These are phyloP conservation scores for Mimachlamys varia DNA, from an alignment of 2,888 invertebrate species.

Conservation along the genomic window DNA sequence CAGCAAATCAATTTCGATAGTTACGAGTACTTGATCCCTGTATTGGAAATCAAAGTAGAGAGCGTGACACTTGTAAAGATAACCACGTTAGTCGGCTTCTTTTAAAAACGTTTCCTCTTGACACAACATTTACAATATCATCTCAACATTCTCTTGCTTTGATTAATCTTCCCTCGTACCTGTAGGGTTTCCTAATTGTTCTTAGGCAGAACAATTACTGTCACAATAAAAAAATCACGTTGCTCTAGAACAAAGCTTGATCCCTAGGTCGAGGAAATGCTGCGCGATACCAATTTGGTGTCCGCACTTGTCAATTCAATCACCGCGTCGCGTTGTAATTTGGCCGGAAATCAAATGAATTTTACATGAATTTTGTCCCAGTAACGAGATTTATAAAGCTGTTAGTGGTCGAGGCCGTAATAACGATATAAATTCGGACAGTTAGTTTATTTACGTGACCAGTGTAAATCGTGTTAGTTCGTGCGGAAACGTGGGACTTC, in stretches of 20 bases:
- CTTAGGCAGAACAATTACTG: neutral
- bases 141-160: too few species aligned
- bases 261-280: neutral
- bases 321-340: neutral
- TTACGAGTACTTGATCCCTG: too few species aligned
- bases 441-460: constrained; percentile 20
- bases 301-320: neutral
- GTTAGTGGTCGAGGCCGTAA: neutral
- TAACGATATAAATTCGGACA: neutral
- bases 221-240: neutral
- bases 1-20: too few species aligned
- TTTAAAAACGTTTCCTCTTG: too few species aligned
- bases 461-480: neutral
- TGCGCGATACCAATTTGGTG: neutral
- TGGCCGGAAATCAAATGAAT: neutral
- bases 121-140: too few species aligned
- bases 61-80: too few species aligned
- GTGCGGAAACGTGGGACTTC: neutral
- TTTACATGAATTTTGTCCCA: neutral
- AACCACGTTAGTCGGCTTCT: too few species aligned
- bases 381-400: neutral
- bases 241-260: neutral
- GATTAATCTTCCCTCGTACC: neutral
- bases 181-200: neutral
- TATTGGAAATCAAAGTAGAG: too few species aligned